Percentiles rank a stretch among this genome's conserved stretches.
phyloP scores from a whole-genome alignment of 1,140 invertebrate species.

The Solen grandis region DNA sequence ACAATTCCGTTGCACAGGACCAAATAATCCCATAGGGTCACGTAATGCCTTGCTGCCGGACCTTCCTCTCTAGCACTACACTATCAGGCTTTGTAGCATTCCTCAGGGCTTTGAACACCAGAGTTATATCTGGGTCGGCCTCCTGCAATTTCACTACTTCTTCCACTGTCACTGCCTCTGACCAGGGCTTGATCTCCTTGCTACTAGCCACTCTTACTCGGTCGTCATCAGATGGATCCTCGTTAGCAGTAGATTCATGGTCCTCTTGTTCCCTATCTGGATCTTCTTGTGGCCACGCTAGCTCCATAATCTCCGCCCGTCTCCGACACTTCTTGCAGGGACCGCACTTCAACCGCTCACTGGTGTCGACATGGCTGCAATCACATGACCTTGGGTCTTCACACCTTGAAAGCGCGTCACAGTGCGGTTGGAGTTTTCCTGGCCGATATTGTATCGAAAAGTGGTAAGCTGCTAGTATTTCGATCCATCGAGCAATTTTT shows the following conservation, averaged over 20 bases:
- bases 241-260: no score
- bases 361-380: conserved; percentile 60
- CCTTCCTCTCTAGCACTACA: no score
- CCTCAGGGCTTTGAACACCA: neutral
- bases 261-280: neutral
- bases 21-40: neutral
- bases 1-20: neutral
- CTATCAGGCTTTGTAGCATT: neutral
- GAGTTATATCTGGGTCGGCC: neutral
- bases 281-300: neutral
- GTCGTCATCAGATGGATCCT: no score
- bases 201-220: neutral
- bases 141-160: no score
- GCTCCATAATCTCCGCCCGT: no score
- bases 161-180: no score
- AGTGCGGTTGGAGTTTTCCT: no score
- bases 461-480: conserved; percentile 62
- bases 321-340: no score
- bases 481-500: conserved; percentile 64
- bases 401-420: no score
- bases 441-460: conserved; percentile 61
- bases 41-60: conserved; percentile 3
- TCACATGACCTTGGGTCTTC: no score
- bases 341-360: no score
- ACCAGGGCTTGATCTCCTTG: neutral